Conservation (phyloP, 2,113 vertebrate species). For the Cairina moschata region DNA sequence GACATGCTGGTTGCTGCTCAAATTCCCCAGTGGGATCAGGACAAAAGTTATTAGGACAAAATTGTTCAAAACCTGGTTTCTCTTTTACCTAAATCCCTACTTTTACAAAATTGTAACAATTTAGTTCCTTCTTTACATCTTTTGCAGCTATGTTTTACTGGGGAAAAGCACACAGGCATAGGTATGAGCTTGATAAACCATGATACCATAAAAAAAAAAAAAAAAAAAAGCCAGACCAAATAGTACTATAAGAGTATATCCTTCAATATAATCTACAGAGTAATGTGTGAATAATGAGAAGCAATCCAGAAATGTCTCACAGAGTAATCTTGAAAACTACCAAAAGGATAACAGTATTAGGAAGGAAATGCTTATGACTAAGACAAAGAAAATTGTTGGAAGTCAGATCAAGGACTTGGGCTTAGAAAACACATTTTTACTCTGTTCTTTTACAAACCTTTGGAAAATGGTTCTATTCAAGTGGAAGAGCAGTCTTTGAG, state of each 20-base stretch:
- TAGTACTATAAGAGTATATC: neutral
- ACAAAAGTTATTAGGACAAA: neutral
- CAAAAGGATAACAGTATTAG: neutral
- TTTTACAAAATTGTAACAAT: neutral
- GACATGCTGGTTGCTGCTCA: neutral
- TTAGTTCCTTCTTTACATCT: neutral
- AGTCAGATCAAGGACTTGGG: neutral
- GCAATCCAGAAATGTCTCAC: neutral
- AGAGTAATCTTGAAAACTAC: neutral
- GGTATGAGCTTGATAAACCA: neutral
- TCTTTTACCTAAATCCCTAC: neutral
- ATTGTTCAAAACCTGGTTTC: neutral
- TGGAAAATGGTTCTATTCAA: neutral
- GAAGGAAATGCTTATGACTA: neutral
- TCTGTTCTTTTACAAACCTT: neutral
- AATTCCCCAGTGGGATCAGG: constrained; percentile 8
- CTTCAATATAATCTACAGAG: neutral
- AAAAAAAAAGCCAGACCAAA: neutral
- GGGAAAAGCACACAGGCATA: accelerated
- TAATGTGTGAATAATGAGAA: neutral
- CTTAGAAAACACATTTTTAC: neutral
- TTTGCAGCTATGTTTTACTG: neutral
- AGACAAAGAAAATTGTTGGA: neutral
- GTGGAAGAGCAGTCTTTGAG: neutral
- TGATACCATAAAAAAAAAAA: neutral